These are phyloP conservation scores for Gymnoscopelus braueri DNA, from an alignment of 2,797 vertebrate species.

Conservation along the genomic window DNA sequence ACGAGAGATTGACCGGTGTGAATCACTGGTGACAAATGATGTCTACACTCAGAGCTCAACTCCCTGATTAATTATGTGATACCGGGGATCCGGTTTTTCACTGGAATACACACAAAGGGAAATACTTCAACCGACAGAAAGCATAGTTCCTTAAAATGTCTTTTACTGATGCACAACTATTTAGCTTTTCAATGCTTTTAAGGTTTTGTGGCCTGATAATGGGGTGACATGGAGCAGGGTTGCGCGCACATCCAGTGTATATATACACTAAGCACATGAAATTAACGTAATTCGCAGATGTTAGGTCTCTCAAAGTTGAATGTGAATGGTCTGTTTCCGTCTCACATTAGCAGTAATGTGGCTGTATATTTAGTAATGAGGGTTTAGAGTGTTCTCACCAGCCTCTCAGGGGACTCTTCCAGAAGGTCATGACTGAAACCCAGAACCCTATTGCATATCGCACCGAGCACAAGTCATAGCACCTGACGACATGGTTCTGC, in stretches of 20 bases:
- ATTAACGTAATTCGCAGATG: slow-evolving; percentile 50
- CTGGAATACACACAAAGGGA: slow-evolving; percentile 6
- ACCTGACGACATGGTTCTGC: slow-evolving; percentile 75
- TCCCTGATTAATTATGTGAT: slow-evolving; percentile 37
- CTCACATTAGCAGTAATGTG: slow-evolving; percentile 50
- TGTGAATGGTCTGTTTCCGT: slow-evolving; percentile 45
- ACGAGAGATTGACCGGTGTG: slow-evolving; percentile 26
- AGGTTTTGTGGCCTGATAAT: background rate
- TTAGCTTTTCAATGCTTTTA: background rate
- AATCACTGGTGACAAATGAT: slow-evolving; percentile 44
- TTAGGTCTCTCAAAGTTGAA: slow-evolving; percentile 37
- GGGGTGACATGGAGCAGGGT: background rate
- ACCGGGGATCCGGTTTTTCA: background rate
- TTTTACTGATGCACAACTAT: background rate
- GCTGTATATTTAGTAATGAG: slow-evolving; percentile 66
- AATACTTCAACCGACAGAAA: slow-evolving; percentile 9
- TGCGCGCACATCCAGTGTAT: background rate
- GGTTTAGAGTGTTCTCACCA: slow-evolving; percentile 64
- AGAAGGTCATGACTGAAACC: slow-evolving; percentile 62
- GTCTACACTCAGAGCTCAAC: slow-evolving; percentile 35
- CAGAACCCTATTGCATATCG: slow-evolving; percentile 71
- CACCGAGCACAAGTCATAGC: slow-evolving; percentile 56
- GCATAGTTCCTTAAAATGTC: background rate
- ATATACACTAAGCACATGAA: background rate
- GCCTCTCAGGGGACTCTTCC: slow-evolving; percentile 61